A percentile compares a stretch with the other conserved stretches of the same genome.
These are phyloP conservation scores for Megaceryle alcyon DNA, from an alignment of 2,797 vertebrate genomes.

Conservation along the genomic window DNA sequence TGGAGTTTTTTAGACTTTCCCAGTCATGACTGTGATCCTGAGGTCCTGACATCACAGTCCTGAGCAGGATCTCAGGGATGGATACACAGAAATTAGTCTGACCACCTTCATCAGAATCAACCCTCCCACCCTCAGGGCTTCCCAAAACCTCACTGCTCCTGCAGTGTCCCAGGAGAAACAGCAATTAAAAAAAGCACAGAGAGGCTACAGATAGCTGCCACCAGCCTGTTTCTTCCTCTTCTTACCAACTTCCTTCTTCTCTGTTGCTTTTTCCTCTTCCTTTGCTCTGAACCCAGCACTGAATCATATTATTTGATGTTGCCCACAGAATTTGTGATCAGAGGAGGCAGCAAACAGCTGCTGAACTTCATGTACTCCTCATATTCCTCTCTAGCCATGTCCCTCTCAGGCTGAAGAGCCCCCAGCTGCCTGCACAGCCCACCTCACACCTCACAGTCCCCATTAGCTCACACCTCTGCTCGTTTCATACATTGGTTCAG, in stretches of 20 bases:
- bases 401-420: background rate
- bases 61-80: background rate
- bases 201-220: background rate
- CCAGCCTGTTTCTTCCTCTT: background rate
- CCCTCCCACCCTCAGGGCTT: no score
- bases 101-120: background rate
- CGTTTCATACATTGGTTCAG: fast-evolving
- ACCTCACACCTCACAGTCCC: background rate
- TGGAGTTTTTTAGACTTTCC: background rate
- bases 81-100: background rate
- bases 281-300: background rate
- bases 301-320: background rate
- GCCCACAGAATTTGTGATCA: background rate
- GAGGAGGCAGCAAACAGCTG: background rate
- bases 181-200: background rate
- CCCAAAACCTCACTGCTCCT: background rate
- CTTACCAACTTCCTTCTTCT: background rate
- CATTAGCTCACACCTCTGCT: background rate
- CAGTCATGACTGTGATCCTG: background rate
- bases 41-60: fast-evolving
- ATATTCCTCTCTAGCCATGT: fast-evolving
- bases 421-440: background rate
- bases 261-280: background rate
- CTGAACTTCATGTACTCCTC: background rate
- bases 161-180: background rate